Evolutionary conservation across 2,888 invertebrate genomes (phyloP), one percentile per base, ranked within the genome.

Genomic region (Mechanitis mazaeus): DNA sequence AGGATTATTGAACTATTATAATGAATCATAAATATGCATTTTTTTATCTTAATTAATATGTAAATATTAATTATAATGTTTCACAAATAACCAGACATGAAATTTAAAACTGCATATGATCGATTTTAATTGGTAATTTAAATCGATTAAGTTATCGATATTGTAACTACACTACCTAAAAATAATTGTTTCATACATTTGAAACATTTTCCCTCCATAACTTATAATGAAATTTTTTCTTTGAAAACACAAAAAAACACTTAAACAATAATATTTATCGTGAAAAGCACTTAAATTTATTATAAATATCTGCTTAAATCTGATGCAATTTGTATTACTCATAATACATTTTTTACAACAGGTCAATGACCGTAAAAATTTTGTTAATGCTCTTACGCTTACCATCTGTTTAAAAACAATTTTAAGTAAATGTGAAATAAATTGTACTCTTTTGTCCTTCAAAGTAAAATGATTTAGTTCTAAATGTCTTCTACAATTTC

Each of bases 291-390:
- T 62, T 50, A 63, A 55, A 63, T 63, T 63, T 63, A 63, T 67
- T 61, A 56, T 65, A 47, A 66, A 66, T 62, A 60, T 64, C 58
- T 47, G 56, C 59, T 60, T 58, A 55, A 57, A 33, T 53, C 45
- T 61, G 45, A 53, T 45, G 55, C 59, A 56, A 64, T 58, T 47
- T 61, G 61, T 56, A 61, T 61, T 61, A 56, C 53, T 61, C 47
- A 35, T 57, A 46, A n/a, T 35, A 57, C 62, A 55, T 58, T 64
- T 65, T 65, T 65, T 63, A 67, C 61, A 50, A 59, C 63, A 45
- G 66, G 64, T 67, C 68, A 66, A 60, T 61, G 69, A 68, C 63
- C 69, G 57, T 63, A 57, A 58, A 63, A 59, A 38, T 42, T 59
- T 63, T 28, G 60, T 59, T 50, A 60, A 60, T 58, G 57, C 42